Evolutionary conservation across 2,113 vertebrate species (phyloP).

Genomic region (Sprattus sprattus): DNA sequence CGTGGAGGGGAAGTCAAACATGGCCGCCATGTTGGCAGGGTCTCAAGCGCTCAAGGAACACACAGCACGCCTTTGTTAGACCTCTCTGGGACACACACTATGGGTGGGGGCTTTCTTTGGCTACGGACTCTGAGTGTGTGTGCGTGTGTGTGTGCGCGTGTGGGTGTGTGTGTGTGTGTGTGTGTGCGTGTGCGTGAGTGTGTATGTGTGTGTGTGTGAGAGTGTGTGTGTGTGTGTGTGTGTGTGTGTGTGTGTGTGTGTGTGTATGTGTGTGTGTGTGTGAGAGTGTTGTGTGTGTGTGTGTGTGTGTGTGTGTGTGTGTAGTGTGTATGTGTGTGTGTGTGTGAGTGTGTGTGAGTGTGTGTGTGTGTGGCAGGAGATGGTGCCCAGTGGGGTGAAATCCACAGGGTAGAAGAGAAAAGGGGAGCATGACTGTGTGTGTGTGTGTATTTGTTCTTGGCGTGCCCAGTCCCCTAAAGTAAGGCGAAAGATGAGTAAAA

Average conservation of each 20-base stretch:
- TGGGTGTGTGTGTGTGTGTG: no score
- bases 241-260: background rate
- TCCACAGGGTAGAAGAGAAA: no score
- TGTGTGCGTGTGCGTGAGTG: background rate
- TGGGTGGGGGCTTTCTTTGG: conserved; percentile 16
- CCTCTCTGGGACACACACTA: conserved; percentile 17
- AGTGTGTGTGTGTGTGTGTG: background rate
- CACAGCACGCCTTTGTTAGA: conserved; percentile 21
- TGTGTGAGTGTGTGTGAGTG: background rate
- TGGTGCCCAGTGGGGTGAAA: no score
- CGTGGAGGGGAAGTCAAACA: background rate
- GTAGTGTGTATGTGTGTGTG: background rate
- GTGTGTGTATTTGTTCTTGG: background rate
- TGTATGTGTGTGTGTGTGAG: background rate
- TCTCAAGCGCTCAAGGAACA: background rate
- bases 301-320: background rate
- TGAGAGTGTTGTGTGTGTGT: no score
- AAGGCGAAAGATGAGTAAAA: background rate
- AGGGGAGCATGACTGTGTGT: background rate
- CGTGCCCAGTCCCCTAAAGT: background rate
- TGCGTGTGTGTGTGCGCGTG: conserved; percentile 17
- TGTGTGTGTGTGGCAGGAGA: background rate
- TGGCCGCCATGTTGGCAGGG: background rate
- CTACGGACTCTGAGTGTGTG: background rate
- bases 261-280: background rate